A percentile compares a stretch with the other conserved stretches of the same genome.
Evolutionary conservation across 2,113 vertebrate genomes (phyloP).

Genomic region (Oncorhynchus kisutch): DNA sequence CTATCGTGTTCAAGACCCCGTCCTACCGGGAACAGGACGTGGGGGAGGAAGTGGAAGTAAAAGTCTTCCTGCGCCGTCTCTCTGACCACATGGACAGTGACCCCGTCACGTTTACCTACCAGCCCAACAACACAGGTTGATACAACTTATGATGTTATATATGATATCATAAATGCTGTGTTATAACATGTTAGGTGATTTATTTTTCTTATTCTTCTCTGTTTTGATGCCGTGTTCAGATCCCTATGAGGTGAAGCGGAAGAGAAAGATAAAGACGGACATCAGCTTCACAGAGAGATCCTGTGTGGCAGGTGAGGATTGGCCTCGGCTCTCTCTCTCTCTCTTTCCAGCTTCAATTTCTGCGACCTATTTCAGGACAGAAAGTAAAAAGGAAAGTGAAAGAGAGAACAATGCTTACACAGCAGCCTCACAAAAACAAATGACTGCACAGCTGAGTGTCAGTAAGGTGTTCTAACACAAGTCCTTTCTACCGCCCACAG

Average conservation of each 20-base stretch:
- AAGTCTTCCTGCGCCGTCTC: conserved; percentile 78
- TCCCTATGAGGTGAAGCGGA: conserved; percentile 76
- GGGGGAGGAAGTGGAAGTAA: conserved; percentile 75
- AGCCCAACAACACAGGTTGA: conserved; percentile 79
- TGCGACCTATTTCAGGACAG: neutral
- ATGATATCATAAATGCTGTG: neutral
- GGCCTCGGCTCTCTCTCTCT: no score
- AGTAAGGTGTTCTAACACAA: no score
- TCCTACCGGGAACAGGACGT: conserved; percentile 85
- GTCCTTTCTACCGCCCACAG: conserved; percentile 26
- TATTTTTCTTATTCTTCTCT: neutral
- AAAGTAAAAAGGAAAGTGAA: neutral
- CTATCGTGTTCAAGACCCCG: conserved; percentile 88
- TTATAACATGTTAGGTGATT: neutral
- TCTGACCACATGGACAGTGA: conserved; percentile 89
- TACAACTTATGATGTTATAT: neutral
- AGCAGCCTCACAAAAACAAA: no score
- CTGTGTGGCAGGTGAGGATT: conserved; percentile 56
- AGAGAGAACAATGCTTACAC: no score
- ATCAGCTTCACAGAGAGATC: conserved; percentile 59
- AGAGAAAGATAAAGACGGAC: conserved; percentile 69
- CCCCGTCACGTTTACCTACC: conserved; percentile 79
- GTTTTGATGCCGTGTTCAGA: conserved; percentile 55
- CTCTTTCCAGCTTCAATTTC: neutral
- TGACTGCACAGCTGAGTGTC: no score